Conservation (phyloP, 1,140 invertebrate species). For the Bicyclus anynana region DNA sequence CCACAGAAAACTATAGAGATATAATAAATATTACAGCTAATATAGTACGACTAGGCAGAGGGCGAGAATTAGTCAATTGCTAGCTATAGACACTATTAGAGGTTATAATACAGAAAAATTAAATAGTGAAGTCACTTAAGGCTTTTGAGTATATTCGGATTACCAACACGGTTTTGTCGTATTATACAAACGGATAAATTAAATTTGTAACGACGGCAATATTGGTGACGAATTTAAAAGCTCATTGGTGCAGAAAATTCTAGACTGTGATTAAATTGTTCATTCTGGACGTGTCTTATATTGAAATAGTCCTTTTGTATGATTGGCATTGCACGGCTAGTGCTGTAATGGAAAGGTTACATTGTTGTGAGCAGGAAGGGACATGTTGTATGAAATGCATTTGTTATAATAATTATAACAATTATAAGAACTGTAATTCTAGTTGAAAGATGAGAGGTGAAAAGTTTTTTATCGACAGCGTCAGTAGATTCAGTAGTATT, state of each 20-base stretch:
- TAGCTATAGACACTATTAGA: slow-evolving; percentile 70
- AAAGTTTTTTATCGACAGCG: slow-evolving; percentile 53
- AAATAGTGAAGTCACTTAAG: slow-evolving; percentile 59
- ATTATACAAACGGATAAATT: slow-evolving; percentile 32
- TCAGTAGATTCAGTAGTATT: slow-evolving; percentile 57
- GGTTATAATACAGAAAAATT: slow-evolving; percentile 50
- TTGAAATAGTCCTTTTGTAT: slow-evolving; percentile 76
- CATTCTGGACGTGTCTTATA: slow-evolving; percentile 75
- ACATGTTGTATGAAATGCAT: slow-evolving; percentile 63
- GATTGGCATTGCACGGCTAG: slow-evolving; percentile 57
- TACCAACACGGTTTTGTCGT: slow-evolving; percentile 45
- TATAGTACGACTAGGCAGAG: slow-evolving; percentile 62
- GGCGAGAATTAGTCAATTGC: slow-evolving; percentile 72
- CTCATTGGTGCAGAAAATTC: slow-evolving; percentile 74
- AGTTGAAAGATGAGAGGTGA: slow-evolving; percentile 38
- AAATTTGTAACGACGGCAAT: slow-evolving; percentile 42
- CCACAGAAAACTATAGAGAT: slow-evolving; percentile 56
- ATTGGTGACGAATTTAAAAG: slow-evolving; percentile 70
- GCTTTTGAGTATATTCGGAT: slow-evolving; percentile 55
- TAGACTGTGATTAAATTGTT: slow-evolving; percentile 76
- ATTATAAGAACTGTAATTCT: slow-evolving; percentile 35
- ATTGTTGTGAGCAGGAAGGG: slow-evolving; percentile 39
- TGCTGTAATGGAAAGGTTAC: slow-evolving; percentile 40
- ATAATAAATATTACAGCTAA: slow-evolving; percentile 47
- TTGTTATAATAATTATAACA: slow-evolving; percentile 35